Evolutionary conservation across 2,797 vertebrate genomes (phyloP).

Genomic region (Zenarchopterus dispar): DNA sequence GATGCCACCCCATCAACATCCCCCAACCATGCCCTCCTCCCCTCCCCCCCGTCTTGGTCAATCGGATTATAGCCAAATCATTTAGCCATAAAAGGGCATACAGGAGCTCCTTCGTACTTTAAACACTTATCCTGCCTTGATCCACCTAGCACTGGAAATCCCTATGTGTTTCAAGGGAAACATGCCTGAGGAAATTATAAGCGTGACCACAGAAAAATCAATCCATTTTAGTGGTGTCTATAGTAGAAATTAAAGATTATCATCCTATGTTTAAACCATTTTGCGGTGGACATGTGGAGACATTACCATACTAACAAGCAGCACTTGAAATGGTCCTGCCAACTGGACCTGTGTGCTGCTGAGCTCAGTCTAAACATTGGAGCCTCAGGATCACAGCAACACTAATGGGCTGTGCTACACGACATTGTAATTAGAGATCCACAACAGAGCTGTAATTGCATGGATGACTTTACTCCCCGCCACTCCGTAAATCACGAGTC

Average conservation of each 20-base stretch:
- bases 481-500: slow-evolving; percentile 32
- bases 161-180: slow-evolving; percentile 25
- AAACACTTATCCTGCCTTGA: slow-evolving; percentile 70
- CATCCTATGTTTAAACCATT: slow-evolving; percentile 24
- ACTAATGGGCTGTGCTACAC: slow-evolving; percentile 38
- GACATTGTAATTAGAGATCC: slow-evolving; percentile 37
- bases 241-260: slow-evolving; percentile 36
- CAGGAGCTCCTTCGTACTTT: slow-evolving; percentile 57
- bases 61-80: slow-evolving; percentile 75
- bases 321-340: slow-evolving; percentile 19
- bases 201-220: slow-evolving; percentile 10
- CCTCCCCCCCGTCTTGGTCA: slow-evolving; percentile 50
- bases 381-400: slow-evolving; percentile 34
- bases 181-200: slow-evolving; percentile 21
- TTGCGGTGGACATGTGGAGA: background rate
- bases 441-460: slow-evolving; percentile 30
- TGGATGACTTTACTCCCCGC: slow-evolving; percentile 12
- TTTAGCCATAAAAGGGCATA: slow-evolving; percentile 68
- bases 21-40: slow-evolving; percentile 24
- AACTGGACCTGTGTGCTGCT: slow-evolving; percentile 18
- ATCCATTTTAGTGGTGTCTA: slow-evolving; percentile 16
- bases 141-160: slow-evolving; percentile 53
- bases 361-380: slow-evolving; percentile 46
- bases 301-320: slow-evolving; percentile 44
- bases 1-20: slow-evolving; percentile 45